A percentile compares a stretch with the other conserved stretches of the same genome.
phyloP scores from a whole-genome alignment of 1,140 invertebrate species.

The Neotoxoptera formosana region DNA sequence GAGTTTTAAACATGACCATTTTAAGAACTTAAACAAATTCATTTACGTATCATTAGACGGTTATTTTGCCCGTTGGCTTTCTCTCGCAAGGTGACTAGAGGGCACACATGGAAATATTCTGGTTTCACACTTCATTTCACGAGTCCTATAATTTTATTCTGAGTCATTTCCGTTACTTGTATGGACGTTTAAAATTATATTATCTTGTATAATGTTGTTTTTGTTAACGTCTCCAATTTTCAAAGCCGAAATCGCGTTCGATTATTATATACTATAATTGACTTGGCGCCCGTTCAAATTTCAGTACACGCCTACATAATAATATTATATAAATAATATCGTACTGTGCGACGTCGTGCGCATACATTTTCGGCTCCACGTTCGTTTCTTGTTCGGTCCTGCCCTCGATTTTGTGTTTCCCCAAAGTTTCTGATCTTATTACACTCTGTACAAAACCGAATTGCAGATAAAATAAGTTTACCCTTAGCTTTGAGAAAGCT shows the following conservation, averaged over 20 bases:
- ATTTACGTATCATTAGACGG: conserved; percentile 48
- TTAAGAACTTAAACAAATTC: conserved; percentile 50
- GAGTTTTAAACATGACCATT: conserved; percentile 41
- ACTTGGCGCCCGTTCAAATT: conserved; percentile 19
- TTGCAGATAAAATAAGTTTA: not conserved
- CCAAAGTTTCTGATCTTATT: not conserved
- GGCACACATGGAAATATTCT: conserved; percentile 25
- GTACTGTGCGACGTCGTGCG: not conserved
- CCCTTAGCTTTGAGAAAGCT: no score
- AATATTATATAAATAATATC: not conserved
- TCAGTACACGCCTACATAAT: not conserved
- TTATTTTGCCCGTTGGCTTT: conserved; percentile 32
- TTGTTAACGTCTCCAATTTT: not conserved
- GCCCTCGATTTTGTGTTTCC: not conserved
- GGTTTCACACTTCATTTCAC: conserved; percentile 37
- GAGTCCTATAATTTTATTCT: conserved; percentile 16
- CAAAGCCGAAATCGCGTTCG: conserved; percentile 18
- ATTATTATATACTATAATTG: not conserved
- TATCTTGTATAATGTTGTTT: conserved; percentile 9
- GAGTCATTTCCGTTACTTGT: conserved; percentile 19
- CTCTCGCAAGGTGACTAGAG: conserved; percentile 21
- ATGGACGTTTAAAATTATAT: not conserved
- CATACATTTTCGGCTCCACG: not conserved
- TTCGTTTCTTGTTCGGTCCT: not conserved
- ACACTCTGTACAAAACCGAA: not conserved